Conservation (phyloP, 2,113 vertebrate species). For the Ptyas mucosa region DNA sequence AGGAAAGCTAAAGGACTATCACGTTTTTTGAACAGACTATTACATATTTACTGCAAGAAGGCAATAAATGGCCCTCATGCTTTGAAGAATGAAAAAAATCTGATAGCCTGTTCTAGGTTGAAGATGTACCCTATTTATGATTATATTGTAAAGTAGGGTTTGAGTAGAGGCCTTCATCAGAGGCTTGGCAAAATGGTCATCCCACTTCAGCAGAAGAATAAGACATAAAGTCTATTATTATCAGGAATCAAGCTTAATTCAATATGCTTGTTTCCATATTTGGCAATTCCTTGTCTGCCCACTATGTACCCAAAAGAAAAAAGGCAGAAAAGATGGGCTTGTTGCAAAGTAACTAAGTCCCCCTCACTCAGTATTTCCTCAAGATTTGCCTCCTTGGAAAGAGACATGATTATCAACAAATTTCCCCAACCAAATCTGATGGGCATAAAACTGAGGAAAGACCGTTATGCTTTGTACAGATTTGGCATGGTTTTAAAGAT, state of each 20-base stretch:
- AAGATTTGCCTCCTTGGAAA: not conserved
- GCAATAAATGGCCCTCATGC: not conserved
- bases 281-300: not conserved
- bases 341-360: not conserved
- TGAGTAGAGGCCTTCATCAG: not conserved
- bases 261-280: not conserved
- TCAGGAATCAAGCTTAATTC: not conserved
- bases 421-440: not conserved
- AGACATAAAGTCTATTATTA: not conserved
- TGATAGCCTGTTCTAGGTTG: not conserved
- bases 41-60: not conserved
- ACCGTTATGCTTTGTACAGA: not conserved
- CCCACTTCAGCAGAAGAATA: not conserved
- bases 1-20: not conserved
- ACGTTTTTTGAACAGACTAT: not conserved
- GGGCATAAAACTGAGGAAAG: not conserved
- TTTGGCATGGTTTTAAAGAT: not conserved
- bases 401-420: not conserved
- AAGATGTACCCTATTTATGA: not conserved
- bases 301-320: not conserved
- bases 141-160: not conserved
- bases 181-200: not conserved
- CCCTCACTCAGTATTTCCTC: not conserved
- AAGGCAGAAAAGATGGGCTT: not conserved
- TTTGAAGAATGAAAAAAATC: not conserved